phyloP scores from a whole-genome alignment of 2,888 invertebrate species.

The Ophion ellenae region DNA sequence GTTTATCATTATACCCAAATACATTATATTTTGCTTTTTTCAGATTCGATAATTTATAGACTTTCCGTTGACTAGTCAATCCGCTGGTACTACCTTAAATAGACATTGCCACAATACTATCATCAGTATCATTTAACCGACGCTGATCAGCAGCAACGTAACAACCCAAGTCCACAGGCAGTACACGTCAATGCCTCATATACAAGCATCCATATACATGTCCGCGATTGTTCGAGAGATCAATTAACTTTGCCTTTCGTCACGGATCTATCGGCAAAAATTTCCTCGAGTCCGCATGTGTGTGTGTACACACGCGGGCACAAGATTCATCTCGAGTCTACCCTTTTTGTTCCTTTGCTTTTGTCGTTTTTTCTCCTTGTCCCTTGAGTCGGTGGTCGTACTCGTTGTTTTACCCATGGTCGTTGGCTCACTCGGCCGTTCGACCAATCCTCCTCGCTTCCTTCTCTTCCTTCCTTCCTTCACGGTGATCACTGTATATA shows the following conservation, averaged over 20 bases:
- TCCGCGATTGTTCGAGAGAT: constrained; percentile 63
- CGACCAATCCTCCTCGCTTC: constrained; percentile 54
- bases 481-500: constrained; percentile 39
- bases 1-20: too few species aligned
- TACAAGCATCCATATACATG: constrained; percentile 9
- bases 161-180: not conserved
- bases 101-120: not conserved
- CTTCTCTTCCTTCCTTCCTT: constrained; percentile 68
- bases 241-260: constrained; percentile 68
- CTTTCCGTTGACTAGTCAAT: too few species aligned
- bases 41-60: too few species aligned
- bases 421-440: constrained; percentile 48
- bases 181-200: not conserved
- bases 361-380: constrained; percentile 25
- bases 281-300: constrained; percentile 28
- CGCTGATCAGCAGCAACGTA: not conserved
- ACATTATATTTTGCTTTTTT: too few species aligned
- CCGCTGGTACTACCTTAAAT: too few species aligned
- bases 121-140: not conserved
- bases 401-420: constrained; percentile 39
- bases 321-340: constrained; percentile 51
- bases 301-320: constrained; percentile 13
- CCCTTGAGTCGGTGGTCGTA: constrained; percentile 34
- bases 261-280: constrained; percentile 61
- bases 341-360: constrained; percentile 35